phyloP scores from a whole-genome alignment of 2,888 invertebrate genomes.

The Pilophorus perplexus region DNA sequence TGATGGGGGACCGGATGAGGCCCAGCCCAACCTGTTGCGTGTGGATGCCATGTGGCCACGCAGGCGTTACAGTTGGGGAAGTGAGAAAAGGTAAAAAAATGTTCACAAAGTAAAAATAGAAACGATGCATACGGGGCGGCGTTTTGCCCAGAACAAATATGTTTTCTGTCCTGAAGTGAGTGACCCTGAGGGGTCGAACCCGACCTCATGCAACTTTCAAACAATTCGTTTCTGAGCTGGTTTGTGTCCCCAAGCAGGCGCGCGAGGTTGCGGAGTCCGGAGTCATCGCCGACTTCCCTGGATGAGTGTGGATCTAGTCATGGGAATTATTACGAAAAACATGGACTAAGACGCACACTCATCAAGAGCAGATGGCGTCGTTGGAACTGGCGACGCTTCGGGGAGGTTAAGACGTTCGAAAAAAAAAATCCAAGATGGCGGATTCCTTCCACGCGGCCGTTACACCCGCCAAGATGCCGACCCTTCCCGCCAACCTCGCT shows the following conservation, averaged over 20 bases:
- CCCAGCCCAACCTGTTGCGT: no score
- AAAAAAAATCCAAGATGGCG: constrained; percentile 30
- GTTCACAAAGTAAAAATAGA: no score
- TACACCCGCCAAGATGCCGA: constrained; percentile 16
- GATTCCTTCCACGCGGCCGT: constrained; percentile 11
- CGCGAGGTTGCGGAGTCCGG: no score
- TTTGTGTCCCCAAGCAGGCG: no score
- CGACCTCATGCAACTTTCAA: constrained; percentile 25
- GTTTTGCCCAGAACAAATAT: constrained; percentile 35
- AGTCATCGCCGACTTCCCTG: no score
- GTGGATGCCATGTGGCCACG: no score
- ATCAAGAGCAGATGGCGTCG: constrained; percentile 36
- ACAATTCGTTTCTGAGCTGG: constrained; percentile 29
- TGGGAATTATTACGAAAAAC: constrained; percentile 25
- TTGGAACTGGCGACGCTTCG: neutral
- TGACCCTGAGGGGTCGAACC: neutral
- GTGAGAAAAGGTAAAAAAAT: no score
- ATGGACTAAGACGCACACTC: constrained; percentile 44
- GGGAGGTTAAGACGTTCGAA: neutral
- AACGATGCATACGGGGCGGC: no score
- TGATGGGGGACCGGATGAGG: no score
- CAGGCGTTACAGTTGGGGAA: no score
- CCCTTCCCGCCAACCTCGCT: constrained; percentile 14
- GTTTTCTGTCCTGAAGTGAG: constrained; percentile 34
- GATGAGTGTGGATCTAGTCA: constrained; percentile 47